These are phyloP conservation scores for Cryptocephalus primarius DNA, from an alignment of 2,888 invertebrate species.

Conservation along the genomic window DNA sequence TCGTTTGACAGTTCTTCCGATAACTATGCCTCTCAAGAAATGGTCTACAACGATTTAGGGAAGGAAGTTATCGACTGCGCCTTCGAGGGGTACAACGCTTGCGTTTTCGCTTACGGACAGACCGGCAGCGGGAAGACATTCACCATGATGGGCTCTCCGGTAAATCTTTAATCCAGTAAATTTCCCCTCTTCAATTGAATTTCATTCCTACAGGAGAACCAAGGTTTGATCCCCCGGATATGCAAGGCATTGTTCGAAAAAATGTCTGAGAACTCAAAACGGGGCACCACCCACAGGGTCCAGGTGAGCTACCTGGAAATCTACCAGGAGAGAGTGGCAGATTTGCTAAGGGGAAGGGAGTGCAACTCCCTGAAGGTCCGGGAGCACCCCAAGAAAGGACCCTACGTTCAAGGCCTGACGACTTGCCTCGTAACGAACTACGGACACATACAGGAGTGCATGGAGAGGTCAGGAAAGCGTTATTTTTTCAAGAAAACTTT, in stretches of 20 bases:
- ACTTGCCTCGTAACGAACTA: conserved; percentile 79
- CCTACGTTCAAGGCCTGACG: conserved; percentile 78
- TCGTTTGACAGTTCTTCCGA: conserved; percentile 59
- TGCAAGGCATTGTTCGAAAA: conserved; percentile 73
- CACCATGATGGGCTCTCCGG: conserved; percentile 81
- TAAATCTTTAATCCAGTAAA: conserved; percentile 33
- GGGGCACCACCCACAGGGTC: conserved; percentile 72
- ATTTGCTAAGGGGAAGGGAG: conserved; percentile 46
- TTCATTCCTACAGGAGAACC: conserved; percentile 47
- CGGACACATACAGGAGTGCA: conserved; percentile 67
- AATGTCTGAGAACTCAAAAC: conserved; percentile 70
- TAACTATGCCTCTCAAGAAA: conserved; percentile 72
- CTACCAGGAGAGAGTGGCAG: conserved; percentile 58
- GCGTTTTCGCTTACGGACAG: conserved; percentile 86
- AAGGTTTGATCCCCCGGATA: conserved; percentile 76
- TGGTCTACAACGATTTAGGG: conserved; percentile 67
- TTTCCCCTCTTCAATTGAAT: too few relatives aligned
- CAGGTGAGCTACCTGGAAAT: conserved; percentile 63
- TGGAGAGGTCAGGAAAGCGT: conserved; percentile 26
- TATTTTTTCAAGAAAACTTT: not conserved
- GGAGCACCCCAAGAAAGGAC: conserved; percentile 66
- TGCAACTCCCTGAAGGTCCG: conserved; percentile 47
- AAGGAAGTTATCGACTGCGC: conserved; percentile 71
- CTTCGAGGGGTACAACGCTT: conserved; percentile 79
- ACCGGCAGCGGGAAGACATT: conserved; percentile 87